Evolutionary conservation across 2,113 vertebrate species (phyloP).

Genomic region (Polypterus bichir): DNA sequence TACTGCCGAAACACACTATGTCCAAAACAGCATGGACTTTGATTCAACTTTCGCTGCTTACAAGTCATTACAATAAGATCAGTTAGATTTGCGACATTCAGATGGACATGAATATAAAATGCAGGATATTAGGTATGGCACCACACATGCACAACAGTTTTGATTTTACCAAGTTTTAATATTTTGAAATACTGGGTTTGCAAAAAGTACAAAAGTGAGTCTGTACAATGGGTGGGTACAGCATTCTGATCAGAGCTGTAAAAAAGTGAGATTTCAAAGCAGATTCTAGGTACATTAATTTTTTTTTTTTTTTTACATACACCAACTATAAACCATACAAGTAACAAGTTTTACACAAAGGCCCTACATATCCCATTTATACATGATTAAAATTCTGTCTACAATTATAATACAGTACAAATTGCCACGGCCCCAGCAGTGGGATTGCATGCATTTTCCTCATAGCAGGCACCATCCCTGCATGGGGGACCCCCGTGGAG

Average conservation of each 20-base stretch:
- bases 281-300: constrained; percentile 42
- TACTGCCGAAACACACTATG: too few relatives aligned
- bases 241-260: constrained; percentile 57
- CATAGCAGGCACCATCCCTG: constrained; percentile 28
- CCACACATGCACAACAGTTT: constrained; percentile 12
- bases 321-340: constrained; percentile 65
- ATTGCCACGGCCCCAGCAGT: constrained; percentile 42
- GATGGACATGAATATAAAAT: too few relatives aligned
- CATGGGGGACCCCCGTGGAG: constrained; percentile 23
- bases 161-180: constrained; percentile 67
- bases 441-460: constrained; percentile 41
- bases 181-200: constrained; percentile 89
- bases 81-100: too few relatives aligned
- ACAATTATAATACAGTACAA: constrained; percentile 55
- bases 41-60: too few relatives aligned
- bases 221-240: constrained; percentile 67
- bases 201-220: constrained; percentile 93
- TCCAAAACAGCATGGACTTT: too few relatives aligned
- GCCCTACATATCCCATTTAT: constrained; percentile 57
- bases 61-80: too few relatives aligned
- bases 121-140: too few relatives aligned
- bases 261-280: constrained; percentile 57
- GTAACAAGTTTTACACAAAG: constrained; percentile 70
- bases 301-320: constrained; percentile 52
- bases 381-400: constrained; percentile 48